A percentile compares a stretch with the other conserved stretches of the same genome.
Conservation (phyloP, 2,113 vertebrate genomes). For the Malurus cyaneus region DNA sequence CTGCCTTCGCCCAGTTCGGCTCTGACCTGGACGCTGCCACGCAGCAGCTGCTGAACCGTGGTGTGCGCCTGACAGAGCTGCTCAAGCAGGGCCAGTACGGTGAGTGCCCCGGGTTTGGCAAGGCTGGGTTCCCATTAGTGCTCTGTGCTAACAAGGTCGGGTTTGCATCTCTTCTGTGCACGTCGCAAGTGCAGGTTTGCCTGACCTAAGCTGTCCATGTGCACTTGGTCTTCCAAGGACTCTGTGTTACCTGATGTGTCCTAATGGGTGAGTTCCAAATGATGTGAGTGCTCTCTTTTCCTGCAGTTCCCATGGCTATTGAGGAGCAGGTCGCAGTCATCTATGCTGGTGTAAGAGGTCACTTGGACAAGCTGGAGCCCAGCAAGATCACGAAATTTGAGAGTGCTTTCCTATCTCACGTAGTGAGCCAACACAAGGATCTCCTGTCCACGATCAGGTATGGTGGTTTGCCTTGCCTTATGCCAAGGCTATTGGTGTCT, state of each 20-base stretch:
- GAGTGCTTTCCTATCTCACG: slow-evolving; percentile 90
- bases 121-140: rapidly evolving
- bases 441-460: slow-evolving; percentile 88
- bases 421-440: slow-evolving; percentile 89
- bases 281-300: not conserved
- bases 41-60: slow-evolving; percentile 93
- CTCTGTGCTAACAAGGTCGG: rapidly evolving
- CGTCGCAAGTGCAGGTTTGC: rapidly evolving
- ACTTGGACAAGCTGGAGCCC: slow-evolving; percentile 97
- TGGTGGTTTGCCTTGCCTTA: not conserved
- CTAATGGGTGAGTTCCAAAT: not conserved
- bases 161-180: not conserved
- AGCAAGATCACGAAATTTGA: slow-evolving; percentile 98
- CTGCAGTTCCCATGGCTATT: slow-evolving; percentile 94
- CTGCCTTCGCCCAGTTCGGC: slow-evolving; percentile 96
- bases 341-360: slow-evolving; percentile 94
- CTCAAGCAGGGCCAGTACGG: slow-evolving; percentile 97
- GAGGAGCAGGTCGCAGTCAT: slow-evolving; percentile 97
- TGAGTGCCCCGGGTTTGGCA: slow-evolving; percentile 56
- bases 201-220: rapidly evolving
- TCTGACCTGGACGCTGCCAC: slow-evolving; percentile 96
- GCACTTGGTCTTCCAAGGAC: not conserved
- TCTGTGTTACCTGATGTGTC: not conserved
- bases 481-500: not conserved
- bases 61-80: slow-evolving; percentile 93